phyloP scores from a whole-genome alignment of 2,797 vertebrate species.

The Mionectes olivaceus region DNA sequence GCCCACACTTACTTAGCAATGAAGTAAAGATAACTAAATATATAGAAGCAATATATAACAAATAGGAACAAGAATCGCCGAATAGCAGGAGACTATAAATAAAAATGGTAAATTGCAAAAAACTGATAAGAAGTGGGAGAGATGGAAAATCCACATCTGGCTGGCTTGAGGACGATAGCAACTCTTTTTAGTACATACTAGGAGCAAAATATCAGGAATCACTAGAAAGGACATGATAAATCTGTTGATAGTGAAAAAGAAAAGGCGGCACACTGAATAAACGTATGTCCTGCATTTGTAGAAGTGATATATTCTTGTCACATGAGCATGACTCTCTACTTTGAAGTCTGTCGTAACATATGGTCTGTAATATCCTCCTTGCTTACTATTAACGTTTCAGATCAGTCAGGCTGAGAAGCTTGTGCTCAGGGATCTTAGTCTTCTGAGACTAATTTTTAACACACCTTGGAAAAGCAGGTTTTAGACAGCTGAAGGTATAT shows the following conservation, averaged over 20 bases:
- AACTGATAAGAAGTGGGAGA: neutral
- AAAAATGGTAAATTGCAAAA: neutral
- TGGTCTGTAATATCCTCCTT: constrained; percentile 44
- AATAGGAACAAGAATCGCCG: neutral
- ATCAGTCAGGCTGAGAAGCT: constrained; percentile 10
- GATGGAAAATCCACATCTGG: neutral
- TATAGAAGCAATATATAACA: neutral
- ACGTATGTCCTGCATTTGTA: constrained; percentile 25
- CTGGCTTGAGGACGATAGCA: neutral
- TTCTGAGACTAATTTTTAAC: constrained; percentile 42
- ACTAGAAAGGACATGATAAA: neutral
- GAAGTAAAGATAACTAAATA: neutral
- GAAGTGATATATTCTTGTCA: constrained; percentile 51
- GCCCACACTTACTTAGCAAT: neutral
- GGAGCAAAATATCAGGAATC: neutral
- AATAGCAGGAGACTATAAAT: neutral
- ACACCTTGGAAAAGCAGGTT: constrained; percentile 1
- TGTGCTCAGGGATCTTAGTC: neutral
- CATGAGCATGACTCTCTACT: neutral
- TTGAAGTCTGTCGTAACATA: constrained; percentile 57
- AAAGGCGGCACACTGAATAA: neutral
- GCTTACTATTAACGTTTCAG: constrained; percentile 8
- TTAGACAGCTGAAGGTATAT: neutral
- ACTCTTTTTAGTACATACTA: neutral
- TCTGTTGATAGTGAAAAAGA: constrained; percentile 32